phyloP scores from a whole-genome alignment of 2,797 vertebrate genomes.

The Sitta carolinensis region DNA sequence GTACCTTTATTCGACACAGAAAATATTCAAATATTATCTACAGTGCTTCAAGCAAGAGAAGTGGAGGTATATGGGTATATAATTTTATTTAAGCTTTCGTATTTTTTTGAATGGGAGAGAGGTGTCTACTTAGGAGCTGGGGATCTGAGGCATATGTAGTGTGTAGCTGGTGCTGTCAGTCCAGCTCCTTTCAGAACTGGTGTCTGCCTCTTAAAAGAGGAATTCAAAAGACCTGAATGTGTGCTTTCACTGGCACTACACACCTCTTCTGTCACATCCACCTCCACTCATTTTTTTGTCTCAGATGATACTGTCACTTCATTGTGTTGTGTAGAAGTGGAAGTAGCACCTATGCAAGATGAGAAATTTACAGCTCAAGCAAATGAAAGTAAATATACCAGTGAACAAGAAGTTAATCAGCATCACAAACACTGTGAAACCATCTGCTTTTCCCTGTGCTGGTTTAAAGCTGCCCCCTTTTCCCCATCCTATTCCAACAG shows the following conservation, averaged over 20 bases:
- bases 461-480: neutral
- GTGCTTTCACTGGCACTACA: neutral
- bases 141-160: neutral
- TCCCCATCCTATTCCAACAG: neutral
- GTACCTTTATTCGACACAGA: neutral
- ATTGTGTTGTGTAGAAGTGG: neutral
- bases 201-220: too few species aligned
- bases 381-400: neutral
- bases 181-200: too few species aligned
- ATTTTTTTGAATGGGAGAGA: neutral
- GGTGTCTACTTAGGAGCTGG: neutral
- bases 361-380: neutral
- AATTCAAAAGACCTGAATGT: neutral
- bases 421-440: neutral
- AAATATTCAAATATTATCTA: constrained; percentile 14
- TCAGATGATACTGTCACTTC: neutral
- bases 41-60: constrained; percentile 5
- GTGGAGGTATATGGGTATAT: neutral
- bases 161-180: neutral
- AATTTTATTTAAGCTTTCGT: neutral
- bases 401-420: neutral
- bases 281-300: neutral
- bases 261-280: neutral
- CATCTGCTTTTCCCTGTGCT: neutral
- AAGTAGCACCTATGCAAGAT: neutral